phyloP scores from a whole-genome alignment of 2,113 vertebrate genomes.

The Mormyrus iriodes region DNA sequence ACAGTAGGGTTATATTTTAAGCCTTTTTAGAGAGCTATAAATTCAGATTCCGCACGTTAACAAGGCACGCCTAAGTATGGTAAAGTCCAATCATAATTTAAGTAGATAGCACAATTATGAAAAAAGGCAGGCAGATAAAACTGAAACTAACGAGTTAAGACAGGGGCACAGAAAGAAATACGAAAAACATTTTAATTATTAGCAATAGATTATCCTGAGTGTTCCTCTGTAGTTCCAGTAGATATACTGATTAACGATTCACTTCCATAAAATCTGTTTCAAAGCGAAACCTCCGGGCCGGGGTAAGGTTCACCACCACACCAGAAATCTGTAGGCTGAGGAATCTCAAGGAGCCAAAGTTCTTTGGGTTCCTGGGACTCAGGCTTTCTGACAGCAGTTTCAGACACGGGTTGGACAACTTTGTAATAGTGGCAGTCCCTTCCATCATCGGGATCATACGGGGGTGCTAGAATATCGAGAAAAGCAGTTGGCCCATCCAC shows the following conservation, averaged over 20 bases:
- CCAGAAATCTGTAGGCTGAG: constrained; percentile 87
- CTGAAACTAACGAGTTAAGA: background rate
- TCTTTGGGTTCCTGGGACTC: constrained; percentile 50
- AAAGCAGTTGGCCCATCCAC: constrained; percentile 83
- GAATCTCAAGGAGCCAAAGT: constrained; percentile 80
- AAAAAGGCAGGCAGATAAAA: background rate
- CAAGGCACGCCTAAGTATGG: background rate
- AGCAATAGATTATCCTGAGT: background rate
- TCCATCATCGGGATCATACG: constrained; percentile 81
- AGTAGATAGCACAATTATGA: background rate
- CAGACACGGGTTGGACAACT: constrained; percentile 55
- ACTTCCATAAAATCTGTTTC: background rate
- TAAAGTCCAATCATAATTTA: background rate
- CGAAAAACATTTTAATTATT: background rate
- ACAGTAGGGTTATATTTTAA: background rate
- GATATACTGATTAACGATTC: background rate
- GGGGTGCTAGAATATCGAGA: constrained; percentile 88
- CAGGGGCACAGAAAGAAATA: background rate
- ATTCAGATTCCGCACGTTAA: background rate
- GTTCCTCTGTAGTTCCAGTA: background rate
- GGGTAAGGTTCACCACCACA: constrained; percentile 84
- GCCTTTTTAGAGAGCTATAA: background rate
- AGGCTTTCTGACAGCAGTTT: constrained; percentile 28
- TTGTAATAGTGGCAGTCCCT: constrained; percentile 92
- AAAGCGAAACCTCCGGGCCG: constrained; percentile 74